phyloP scores from a whole-genome alignment of 2,888 invertebrate species.

The Trichopoda pennipes region DNA sequence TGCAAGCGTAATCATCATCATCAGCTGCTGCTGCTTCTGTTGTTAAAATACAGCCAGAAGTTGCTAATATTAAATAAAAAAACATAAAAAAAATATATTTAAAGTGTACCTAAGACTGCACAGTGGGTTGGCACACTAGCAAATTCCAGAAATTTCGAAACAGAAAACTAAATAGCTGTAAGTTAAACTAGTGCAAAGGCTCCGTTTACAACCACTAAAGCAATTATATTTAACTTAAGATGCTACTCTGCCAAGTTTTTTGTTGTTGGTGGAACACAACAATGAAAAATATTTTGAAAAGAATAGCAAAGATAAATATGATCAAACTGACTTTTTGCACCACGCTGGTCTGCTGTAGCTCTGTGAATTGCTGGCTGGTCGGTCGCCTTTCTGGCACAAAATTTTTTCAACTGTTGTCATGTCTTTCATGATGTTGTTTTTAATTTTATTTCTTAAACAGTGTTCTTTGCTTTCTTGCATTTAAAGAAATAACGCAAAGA shows the following conservation, averaged over 20 bases:
- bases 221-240: slow-evolving; percentile 33
- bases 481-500: slow-evolving; percentile 17
- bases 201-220: slow-evolving; percentile 13
- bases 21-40: slow-evolving; percentile 38
- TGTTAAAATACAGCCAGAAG: slow-evolving; percentile 16
- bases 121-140: slow-evolving; percentile 11
- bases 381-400: slow-evolving; percentile 28
- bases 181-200: slow-evolving; percentile 1
- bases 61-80: slow-evolving; percentile 43
- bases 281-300: slow-evolving; percentile 2
- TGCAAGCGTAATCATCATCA: slow-evolving; percentile 60
- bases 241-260: slow-evolving; percentile 16
- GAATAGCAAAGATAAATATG: not conserved
- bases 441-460: slow-evolving; percentile 38
- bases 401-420: slow-evolving; percentile 58
- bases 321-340: slow-evolving; percentile 10
- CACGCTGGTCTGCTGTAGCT: slow-evolving; percentile 6
- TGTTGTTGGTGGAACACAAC: not conserved
- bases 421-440: slow-evolving; percentile 58
- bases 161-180: not conserved
- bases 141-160: not conserved
- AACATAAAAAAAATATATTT: slow-evolving; percentile 8
- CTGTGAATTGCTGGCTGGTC: not conserved
- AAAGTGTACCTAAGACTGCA: slow-evolving; percentile 50
- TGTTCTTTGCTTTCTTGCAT: slow-evolving; percentile 36